phyloP scores from a whole-genome alignment of 2,113 vertebrate species.

The Lepisosteus osseus region DNA sequence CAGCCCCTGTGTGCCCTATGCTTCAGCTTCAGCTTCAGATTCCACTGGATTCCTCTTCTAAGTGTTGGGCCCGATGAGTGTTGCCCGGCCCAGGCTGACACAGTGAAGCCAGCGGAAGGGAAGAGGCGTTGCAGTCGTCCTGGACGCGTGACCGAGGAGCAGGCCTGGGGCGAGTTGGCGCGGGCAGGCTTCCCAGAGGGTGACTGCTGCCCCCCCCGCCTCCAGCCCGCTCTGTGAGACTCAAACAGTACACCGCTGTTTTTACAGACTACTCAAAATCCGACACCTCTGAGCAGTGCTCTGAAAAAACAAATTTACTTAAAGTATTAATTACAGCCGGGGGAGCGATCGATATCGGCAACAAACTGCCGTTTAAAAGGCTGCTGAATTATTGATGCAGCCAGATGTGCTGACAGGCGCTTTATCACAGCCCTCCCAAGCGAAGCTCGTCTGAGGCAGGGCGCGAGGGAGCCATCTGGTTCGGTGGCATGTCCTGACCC shows the following conservation, averaged over 20 bases:
- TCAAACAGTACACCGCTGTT: constrained; percentile 33
- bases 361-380: constrained; percentile 73
- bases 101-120: too few species aligned
- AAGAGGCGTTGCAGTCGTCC: too few species aligned
- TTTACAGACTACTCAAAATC: constrained; percentile 32
- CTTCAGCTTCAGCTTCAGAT: too few species aligned
- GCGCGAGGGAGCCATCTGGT: too few species aligned
- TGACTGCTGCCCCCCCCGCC: background rate
- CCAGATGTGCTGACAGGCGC: constrained; percentile 74
- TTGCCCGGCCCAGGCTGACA: too few species aligned
- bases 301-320: constrained; percentile 52
- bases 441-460: too few species aligned
- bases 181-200: background rate
- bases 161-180: too few species aligned
- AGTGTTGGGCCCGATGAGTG: too few species aligned
- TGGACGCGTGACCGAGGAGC: too few species aligned
- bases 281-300: background rate
- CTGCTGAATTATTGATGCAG: constrained; percentile 68
- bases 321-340: constrained; percentile 65
- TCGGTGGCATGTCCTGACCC: too few species aligned
- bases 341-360: constrained; percentile 55
- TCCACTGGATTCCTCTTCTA: too few species aligned
- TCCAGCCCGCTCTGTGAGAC: constrained; percentile 28
- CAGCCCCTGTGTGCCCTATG: too few species aligned
- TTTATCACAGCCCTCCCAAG: constrained; percentile 36